phyloP scores from a whole-genome alignment of 2,888 invertebrate species.

The Nysson spinosus region DNA sequence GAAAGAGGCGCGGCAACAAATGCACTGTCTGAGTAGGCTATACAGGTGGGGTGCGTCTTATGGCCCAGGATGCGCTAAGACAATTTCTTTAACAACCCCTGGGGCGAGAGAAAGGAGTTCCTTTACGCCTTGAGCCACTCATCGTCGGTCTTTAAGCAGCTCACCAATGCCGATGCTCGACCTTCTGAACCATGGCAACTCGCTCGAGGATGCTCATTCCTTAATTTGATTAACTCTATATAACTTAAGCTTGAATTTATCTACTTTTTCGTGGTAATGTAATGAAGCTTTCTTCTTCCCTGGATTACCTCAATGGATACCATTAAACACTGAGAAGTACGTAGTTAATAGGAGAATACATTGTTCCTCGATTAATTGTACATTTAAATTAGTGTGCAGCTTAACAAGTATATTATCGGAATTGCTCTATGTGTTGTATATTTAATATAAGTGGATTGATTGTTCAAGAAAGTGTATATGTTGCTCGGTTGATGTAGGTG shows the following conservation, averaged over 20 bases:
- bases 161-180: constrained; percentile 37
- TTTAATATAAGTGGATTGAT: too few relatives aligned
- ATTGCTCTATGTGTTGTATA: neutral
- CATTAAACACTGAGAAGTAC: neutral
- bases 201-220: constrained; percentile 33
- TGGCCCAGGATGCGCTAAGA: constrained; percentile 44
- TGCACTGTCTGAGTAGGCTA: constrained; percentile 37
- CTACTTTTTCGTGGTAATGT: neutral
- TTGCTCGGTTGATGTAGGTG: too few relatives aligned
- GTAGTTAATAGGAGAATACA: neutral
- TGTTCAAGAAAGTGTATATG: too few relatives aligned
- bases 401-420: too few relatives aligned
- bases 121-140: constrained; percentile 52
- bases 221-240: constrained; percentile 40
- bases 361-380: too few relatives aligned
- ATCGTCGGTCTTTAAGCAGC: constrained; percentile 47
- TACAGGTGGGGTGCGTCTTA: constrained; percentile 22
- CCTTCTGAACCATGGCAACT: constrained; percentile 29
- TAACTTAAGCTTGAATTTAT: neutral
- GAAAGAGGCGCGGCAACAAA: constrained; percentile 50
- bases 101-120: constrained; percentile 33
- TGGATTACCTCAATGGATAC: neutral
- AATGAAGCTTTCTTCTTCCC: neutral
- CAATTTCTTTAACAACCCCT: constrained; percentile 59
- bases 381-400: too few relatives aligned